Evolutionary conservation across 2,888 invertebrate genomes (phyloP), one percentile per base, ranked within the genome.

Genomic region (Meiosimyza platycephala): DNA sequence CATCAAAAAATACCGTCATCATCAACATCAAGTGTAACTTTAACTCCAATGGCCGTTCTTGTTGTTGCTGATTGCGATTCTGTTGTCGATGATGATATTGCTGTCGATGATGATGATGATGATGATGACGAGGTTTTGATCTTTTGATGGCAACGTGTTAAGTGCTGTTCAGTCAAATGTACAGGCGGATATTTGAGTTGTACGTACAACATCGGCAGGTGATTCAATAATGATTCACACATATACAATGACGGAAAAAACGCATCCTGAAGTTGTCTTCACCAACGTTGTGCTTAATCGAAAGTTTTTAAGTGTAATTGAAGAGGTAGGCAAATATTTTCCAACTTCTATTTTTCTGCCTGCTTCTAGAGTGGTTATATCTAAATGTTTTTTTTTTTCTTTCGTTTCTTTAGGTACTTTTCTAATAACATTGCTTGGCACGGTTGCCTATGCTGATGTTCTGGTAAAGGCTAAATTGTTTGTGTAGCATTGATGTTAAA

Each of bases 131-230:
- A 47, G 52, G 59, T 15, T 54, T 55, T 67, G 57, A 67, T 67
- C 67, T 18, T 47, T 67, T 67, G 57, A 67, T 67, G 67, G 55
- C 18, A 22, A 67, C 57, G 67, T 67, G 67, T 67, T 67, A 67
- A 67, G 67, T 67, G 67, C 67, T 67, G 47, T 48, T 51, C 51
- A 40, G 40, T 40, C 40, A 40, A 40, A 40, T 40, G 9, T 40
- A 40, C 40, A 40, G 40, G 40, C 28, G 47, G 67, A 67, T 47
- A 22, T 57, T 57, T 18, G 16, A 57, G 67, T 16, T 57, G 57
- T n/a, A 64, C 66, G 40, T 66, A 16, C 40, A 52, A 18, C 33
- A 50, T n/a, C 9, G 9, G 40, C 63, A 63, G 63, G n/a, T 48
- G 48, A 57, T 47, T 16, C 48, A 28, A 7, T 16, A 18, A 16